Conservation (phyloP, 1,140 invertebrate genomes). For the Papilio polytes region DNA sequence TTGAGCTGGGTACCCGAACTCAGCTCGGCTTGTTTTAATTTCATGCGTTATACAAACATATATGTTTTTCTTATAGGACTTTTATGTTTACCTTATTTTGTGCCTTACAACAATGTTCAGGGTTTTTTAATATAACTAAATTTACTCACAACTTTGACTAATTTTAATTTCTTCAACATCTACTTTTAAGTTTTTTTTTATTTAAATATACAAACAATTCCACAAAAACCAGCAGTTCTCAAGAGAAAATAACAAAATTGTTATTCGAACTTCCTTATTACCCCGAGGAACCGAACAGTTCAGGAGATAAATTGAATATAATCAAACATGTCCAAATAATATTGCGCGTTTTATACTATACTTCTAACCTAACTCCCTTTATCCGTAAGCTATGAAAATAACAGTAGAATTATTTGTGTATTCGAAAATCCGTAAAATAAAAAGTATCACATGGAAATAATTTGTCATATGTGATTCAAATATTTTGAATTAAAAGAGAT, state of each 20-base stretch:
- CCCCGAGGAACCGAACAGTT: background rate
- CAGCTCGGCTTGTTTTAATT: background rate
- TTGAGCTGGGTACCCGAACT: background rate
- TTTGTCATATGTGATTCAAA: too few relatives aligned
- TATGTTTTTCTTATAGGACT: background rate
- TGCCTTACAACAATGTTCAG: too few relatives aligned
- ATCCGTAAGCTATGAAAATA: background rate
- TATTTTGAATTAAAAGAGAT: too few relatives aligned
- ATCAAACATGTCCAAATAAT: background rate
- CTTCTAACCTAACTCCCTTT: background rate
- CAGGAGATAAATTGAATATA: constrained; percentile 13
- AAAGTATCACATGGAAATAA: too few relatives aligned
- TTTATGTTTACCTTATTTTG: background rate
- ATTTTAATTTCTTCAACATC: background rate
- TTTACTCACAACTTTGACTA: background rate
- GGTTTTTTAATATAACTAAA: background rate
- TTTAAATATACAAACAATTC: background rate
- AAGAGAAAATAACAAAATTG: constrained; percentile 1
- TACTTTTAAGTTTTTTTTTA: background rate
- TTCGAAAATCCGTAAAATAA: background rate
- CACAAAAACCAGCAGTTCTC: background rate
- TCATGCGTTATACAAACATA: background rate
- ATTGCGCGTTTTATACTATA: background rate
- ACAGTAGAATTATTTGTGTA: background rate
- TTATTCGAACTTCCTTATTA: constrained; percentile 16